phyloP scores from a whole-genome alignment of 2,797 vertebrate species.

The Paguma larvata region DNA sequence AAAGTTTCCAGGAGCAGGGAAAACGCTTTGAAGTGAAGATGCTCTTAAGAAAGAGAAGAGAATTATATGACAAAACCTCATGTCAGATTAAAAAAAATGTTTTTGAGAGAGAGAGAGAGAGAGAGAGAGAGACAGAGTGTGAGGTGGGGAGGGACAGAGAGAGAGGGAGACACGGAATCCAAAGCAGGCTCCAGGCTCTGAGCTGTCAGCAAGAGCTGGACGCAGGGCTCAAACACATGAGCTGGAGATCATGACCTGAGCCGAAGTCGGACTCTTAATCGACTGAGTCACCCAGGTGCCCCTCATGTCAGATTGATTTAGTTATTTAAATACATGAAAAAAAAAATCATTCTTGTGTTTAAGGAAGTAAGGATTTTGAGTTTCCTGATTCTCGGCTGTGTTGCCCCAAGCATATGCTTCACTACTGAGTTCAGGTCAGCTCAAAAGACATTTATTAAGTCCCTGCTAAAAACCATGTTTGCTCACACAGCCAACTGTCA shows the following conservation, averaged over 20 bases:
- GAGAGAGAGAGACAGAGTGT: too few species aligned
- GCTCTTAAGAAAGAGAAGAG: neutral
- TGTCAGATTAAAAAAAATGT: too few species aligned
- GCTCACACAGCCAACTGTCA: neutral
- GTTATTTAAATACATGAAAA: neutral
- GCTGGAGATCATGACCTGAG: too few species aligned
- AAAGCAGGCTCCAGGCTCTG: too few species aligned
- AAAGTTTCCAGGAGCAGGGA: neutral
- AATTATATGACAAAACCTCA: neutral
- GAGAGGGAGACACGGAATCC: too few species aligned
- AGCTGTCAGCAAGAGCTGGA: too few species aligned
- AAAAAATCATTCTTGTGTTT: too few species aligned
- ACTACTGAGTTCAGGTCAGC: neutral
- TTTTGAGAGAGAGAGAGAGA: too few species aligned
- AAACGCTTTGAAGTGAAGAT: constrained; percentile 25
- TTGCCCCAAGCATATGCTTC: neutral
- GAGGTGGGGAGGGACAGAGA: too few species aligned
- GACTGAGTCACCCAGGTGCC: too few species aligned
- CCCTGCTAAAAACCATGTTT: neutral
- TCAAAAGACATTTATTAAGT: neutral
- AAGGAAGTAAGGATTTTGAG: neutral
- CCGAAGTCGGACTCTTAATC: too few species aligned
- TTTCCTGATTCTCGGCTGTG: neutral
- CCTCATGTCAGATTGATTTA: neutral
- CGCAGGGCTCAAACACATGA: too few species aligned